Percentiles rank a stretch among this genome's conserved stretches.
phyloP scores from a whole-genome alignment of 64 coral and sea anemone genomes.

The Montipora foliosa region DNA sequence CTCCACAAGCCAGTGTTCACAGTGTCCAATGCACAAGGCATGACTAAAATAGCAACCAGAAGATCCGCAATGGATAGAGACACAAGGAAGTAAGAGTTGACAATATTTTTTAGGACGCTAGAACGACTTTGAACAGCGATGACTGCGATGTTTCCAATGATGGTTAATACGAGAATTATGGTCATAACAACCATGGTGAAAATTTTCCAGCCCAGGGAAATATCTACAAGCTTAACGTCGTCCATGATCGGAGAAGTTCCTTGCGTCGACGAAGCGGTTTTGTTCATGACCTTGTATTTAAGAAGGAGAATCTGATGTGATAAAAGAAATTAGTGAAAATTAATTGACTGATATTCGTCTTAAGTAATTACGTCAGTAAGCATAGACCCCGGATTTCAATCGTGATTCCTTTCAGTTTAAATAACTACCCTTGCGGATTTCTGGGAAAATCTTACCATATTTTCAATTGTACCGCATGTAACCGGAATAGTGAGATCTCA shows the following conservation, averaged over 20 bases:
- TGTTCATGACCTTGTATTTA: conserved; percentile 8
- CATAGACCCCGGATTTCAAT: no score
- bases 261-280: not conserved
- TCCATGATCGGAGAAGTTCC: not conserved
- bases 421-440: no score
- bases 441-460: no score
- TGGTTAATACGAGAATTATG: conserved; percentile 32
- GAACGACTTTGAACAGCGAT: conserved; percentile 35
- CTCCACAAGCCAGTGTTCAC: conserved; percentile 65
- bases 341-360: no score
- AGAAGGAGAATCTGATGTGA: not conserved
- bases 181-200: conserved; percentile 15
- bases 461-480: no score
- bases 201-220: conserved; percentile 33
- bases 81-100: conserved; percentile 69
- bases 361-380: no score
- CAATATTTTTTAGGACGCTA: conserved; percentile 25
- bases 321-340: not conserved
- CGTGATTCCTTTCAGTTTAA: no score
- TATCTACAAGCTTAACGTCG: conserved; percentile 23
- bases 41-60: conserved; percentile 67
- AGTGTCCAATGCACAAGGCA: conserved; percentile 78
- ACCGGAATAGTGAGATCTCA: no score
- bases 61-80: conserved; percentile 77
- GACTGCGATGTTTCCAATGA: conserved; percentile 56